These are phyloP conservation scores for Odontothrips loti DNA, from an alignment of 2,888 invertebrate genomes.

Conservation along the genomic window DNA sequence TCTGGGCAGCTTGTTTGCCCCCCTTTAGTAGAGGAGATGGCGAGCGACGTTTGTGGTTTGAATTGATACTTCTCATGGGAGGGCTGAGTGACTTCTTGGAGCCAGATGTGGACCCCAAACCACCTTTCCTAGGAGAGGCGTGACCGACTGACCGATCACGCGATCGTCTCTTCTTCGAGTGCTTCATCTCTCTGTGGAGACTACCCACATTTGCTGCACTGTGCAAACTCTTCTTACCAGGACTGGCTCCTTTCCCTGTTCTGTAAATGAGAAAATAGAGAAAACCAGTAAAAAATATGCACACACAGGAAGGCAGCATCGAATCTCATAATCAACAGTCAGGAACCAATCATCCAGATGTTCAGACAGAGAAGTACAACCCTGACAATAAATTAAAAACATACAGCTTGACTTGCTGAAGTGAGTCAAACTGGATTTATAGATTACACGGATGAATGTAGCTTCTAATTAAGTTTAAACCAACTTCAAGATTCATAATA, in stretches of 20 bases:
- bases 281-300: too few relatives aligned
- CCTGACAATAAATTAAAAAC: too few relatives aligned
- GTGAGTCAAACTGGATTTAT: too few relatives aligned
- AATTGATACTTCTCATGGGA: not conserved
- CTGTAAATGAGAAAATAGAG: not conserved
- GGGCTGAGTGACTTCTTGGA: not conserved
- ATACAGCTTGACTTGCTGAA: too few relatives aligned
- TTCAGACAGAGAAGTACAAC: too few relatives aligned
- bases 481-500: too few relatives aligned
- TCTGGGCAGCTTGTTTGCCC: not conserved
- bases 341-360: too few relatives aligned
- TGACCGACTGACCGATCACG: conserved; percentile 28
- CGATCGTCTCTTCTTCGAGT: conserved; percentile 11
- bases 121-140: conserved; percentile 18
- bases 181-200: conserved; percentile 16
- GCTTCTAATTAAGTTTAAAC: too few relatives aligned
- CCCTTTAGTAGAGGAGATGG: not conserved
- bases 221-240: not conserved
- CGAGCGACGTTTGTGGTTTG: not conserved
- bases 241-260: not conserved
- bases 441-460: too few relatives aligned
- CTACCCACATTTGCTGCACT: not conserved
- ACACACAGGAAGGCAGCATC: too few relatives aligned
- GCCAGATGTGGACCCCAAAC: not conserved
- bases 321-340: too few relatives aligned